These are phyloP conservation scores for Lineus longissimus DNA, from an alignment of 1,140 invertebrate genomes.

Conservation along the genomic window DNA sequence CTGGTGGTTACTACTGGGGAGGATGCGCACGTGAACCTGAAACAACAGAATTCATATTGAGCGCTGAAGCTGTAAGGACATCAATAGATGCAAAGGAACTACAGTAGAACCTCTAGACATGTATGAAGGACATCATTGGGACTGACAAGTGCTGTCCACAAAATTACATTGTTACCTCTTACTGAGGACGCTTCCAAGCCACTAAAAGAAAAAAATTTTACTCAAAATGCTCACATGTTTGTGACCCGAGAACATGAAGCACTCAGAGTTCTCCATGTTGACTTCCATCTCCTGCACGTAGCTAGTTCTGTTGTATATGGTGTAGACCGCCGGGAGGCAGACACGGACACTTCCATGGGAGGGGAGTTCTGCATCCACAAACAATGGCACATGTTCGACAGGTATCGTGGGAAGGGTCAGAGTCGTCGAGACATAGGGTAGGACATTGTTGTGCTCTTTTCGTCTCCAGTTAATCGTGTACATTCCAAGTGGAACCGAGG, in stretches of 20 bases:
- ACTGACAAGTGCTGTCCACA: no score
- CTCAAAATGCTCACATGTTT: slow-evolving; percentile 68
- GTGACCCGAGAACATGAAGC: slow-evolving; percentile 86
- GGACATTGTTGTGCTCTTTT: slow-evolving; percentile 20
- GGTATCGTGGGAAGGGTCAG: slow-evolving; percentile 51
- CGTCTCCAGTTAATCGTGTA: slow-evolving; percentile 75
- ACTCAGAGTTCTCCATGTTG: slow-evolving; percentile 75
- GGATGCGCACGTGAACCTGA: slow-evolving; percentile 63
- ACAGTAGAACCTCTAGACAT: no score
- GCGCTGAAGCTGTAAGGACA: background rate
- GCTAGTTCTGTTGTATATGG: slow-evolving; percentile 68
- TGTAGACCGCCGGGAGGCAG: slow-evolving; percentile 61
- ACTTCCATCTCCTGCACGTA: slow-evolving; percentile 70
- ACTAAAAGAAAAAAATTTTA: no score
- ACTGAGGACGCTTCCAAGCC: no score
- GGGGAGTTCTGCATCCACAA: slow-evolving; percentile 68
- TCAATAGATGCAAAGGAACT: background rate
- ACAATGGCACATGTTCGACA: slow-evolving; percentile 66
- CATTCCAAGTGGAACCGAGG: slow-evolving; percentile 59
- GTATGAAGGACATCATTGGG: no score
- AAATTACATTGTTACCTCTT: no score
- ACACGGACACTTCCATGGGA: slow-evolving; percentile 70
- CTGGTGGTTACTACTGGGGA: slow-evolving; percentile 62
- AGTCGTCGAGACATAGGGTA: slow-evolving; percentile 47
- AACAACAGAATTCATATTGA: slow-evolving; percentile 29